Conservation (phyloP, 1,140 invertebrate species). For the Ceratoteleas bidentatus region DNA sequence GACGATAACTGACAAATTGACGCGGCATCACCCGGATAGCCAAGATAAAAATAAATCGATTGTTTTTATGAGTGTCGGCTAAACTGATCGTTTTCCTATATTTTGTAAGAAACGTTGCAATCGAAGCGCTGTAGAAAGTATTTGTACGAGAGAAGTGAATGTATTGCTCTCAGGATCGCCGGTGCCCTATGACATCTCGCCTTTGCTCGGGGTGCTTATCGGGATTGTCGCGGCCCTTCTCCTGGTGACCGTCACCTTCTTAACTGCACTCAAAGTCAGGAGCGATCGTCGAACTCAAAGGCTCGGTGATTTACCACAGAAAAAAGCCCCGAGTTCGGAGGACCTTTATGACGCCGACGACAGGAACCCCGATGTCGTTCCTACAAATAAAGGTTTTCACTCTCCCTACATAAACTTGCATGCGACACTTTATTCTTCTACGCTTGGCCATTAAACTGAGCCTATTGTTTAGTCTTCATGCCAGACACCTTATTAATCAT, state of each 20-base stretch:
- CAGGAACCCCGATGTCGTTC: conserved; percentile 92
- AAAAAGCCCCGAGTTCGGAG: conserved; percentile 87
- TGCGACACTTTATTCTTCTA: no score
- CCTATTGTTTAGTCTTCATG: no score
- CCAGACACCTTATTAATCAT: no score
- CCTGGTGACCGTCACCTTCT: conserved; percentile 86
- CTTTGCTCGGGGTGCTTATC: conserved; percentile 88
- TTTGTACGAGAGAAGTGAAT: conserved; percentile 76
- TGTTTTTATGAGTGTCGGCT: no score
- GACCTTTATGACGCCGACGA: conserved; percentile 88
- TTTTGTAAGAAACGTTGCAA: no score
- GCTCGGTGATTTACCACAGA: conserved; percentile 85
- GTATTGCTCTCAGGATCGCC: conserved; percentile 83
- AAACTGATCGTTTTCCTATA: no score
- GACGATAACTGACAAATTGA: no score
- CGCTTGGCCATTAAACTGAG: no score
- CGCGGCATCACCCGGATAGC: no score
- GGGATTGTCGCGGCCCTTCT: conserved; percentile 87
- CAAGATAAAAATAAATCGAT: no score
- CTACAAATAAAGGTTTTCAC: conserved; percentile 90
- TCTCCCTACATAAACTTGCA: not conserved
- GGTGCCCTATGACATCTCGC: conserved; percentile 86
- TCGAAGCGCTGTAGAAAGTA: conserved; percentile 62
- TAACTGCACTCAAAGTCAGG: conserved; percentile 86
- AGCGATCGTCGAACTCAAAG: conserved; percentile 82